These are phyloP conservation scores for Scyliorhinus canicula DNA, from an alignment of 2,797 vertebrate genomes.

Conservation along the genomic window DNA sequence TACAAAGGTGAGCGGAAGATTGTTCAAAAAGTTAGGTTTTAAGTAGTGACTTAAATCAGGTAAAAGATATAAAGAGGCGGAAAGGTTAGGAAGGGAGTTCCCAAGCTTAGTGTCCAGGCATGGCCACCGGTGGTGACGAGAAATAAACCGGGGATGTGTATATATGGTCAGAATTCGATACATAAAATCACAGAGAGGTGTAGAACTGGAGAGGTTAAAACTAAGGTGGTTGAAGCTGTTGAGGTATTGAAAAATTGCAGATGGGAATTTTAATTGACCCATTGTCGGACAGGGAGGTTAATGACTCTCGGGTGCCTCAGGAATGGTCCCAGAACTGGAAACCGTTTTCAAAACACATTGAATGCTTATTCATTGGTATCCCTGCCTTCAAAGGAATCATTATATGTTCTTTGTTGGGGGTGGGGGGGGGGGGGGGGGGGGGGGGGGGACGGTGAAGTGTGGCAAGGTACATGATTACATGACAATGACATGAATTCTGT, in stretches of 20 bases:
- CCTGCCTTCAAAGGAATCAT: not conserved
- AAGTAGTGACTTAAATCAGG: too few relatives aligned
- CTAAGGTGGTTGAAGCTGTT: not conserved
- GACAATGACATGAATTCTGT: not conserved
- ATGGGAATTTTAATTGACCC: not conserved
- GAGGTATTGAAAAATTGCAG: not conserved
- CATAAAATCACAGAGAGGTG: not conserved
- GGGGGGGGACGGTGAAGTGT: too few relatives aligned
- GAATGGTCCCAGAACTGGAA: not conserved
- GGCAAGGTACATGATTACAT: not conserved
- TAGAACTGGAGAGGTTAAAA: not conserved
- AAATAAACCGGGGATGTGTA: too few relatives aligned
- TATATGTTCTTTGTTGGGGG: not conserved
- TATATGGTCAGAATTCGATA: too few relatives aligned
- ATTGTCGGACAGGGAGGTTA: not conserved
- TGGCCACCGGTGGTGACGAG: too few relatives aligned
- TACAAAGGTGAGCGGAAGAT: too few relatives aligned
- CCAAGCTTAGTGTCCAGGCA: too few relatives aligned
- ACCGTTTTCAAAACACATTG: not conserved
- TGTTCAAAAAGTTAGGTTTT: too few relatives aligned
- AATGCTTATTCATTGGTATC: not conserved
- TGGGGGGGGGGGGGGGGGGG: too few relatives aligned
- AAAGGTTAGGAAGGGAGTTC: too few relatives aligned
- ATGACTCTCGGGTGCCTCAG: not conserved
- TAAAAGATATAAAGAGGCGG: too few relatives aligned